Evolutionary conservation across 2,113 vertebrate genomes (phyloP).

Genomic region (Leptobrachium leishanense): DNA sequence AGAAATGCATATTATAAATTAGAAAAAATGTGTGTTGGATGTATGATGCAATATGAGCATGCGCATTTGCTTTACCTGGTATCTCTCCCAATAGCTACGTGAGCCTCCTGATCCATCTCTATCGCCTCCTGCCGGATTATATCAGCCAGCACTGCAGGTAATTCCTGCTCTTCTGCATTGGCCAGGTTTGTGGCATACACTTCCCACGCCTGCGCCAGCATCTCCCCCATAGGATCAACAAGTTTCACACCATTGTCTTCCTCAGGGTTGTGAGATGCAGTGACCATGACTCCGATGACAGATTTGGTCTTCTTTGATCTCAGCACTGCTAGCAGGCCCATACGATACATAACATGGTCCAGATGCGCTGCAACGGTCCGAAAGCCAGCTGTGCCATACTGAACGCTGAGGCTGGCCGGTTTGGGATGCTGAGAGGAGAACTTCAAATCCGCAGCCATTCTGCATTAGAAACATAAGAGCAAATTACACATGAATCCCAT

Average conservation of each 20-base stretch:
- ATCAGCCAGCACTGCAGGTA: constrained; percentile 67
- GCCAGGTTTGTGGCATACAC: constrained; percentile 82
- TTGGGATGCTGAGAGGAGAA: constrained; percentile 72
- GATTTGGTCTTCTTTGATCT: constrained; percentile 78
- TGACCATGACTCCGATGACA: constrained; percentile 91
- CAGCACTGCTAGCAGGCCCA: constrained; percentile 86
- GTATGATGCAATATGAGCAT: too few relatives aligned
- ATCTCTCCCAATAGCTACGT: constrained; percentile 84
- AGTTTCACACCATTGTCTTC: constrained; percentile 95
- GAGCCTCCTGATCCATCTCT: constrained; percentile 71
- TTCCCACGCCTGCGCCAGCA: constrained; percentile 88
- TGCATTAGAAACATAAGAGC: neutral
- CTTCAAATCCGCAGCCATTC: constrained; percentile 63
- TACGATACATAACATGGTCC: constrained; percentile 91
- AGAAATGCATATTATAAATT: too few relatives aligned
- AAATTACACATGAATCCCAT: too few relatives aligned
- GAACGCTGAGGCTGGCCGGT: constrained; percentile 74
- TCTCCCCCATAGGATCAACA: constrained; percentile 92
- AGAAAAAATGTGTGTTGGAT: too few relatives aligned
- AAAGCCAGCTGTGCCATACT: constrained; percentile 93
- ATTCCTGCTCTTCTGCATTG: constrained; percentile 80
- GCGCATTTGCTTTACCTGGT: constrained; percentile 85
- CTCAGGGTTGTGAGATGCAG: constrained; percentile 97
- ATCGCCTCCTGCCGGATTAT: constrained; percentile 78
- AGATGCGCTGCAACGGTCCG: constrained; percentile 75